These are phyloP conservation scores for Lasioglossum vierecki DNA, from an alignment of 2,888 invertebrate genomes.

Conservation along the genomic window DNA sequence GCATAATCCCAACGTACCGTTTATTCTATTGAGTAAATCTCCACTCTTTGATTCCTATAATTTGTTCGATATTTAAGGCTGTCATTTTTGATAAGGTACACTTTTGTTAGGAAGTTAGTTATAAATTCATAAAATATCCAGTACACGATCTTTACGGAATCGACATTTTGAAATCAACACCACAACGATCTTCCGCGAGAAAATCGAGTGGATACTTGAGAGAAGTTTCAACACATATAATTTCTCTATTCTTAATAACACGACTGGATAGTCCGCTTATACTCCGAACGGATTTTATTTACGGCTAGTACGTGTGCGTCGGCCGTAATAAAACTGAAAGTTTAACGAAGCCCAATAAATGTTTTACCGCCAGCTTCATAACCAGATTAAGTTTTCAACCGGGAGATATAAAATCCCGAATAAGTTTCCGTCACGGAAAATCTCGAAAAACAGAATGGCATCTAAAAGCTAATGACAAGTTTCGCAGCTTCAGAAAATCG, in stretches of 20 bases:
- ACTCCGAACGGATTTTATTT: neutral
- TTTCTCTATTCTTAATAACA: neutral
- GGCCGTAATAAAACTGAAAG: neutral
- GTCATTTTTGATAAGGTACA: too few species aligned
- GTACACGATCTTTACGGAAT: neutral
- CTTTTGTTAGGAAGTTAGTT: too few species aligned
- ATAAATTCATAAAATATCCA: neutral
- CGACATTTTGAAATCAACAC: neutral
- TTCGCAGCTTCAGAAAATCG: neutral
- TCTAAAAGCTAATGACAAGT: neutral
- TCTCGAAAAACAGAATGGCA: neutral
- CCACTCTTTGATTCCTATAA: neutral
- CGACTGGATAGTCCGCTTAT: neutral
- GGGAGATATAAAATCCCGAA: neutral
- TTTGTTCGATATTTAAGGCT: neutral
- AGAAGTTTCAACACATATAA: neutral
- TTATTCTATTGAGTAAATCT: neutral
- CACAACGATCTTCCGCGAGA: accelerated
- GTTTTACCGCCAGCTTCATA: neutral
- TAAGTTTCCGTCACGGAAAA: neutral
- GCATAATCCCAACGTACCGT: too few species aligned
- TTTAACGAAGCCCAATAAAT: slow-evolving; percentile 4
- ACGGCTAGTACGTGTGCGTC: neutral
- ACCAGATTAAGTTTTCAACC: slow-evolving; percentile 6
- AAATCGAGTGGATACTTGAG: neutral